Conservation (phyloP, 2,113 vertebrate species). For the Eolophus roseicapilla region DNA sequence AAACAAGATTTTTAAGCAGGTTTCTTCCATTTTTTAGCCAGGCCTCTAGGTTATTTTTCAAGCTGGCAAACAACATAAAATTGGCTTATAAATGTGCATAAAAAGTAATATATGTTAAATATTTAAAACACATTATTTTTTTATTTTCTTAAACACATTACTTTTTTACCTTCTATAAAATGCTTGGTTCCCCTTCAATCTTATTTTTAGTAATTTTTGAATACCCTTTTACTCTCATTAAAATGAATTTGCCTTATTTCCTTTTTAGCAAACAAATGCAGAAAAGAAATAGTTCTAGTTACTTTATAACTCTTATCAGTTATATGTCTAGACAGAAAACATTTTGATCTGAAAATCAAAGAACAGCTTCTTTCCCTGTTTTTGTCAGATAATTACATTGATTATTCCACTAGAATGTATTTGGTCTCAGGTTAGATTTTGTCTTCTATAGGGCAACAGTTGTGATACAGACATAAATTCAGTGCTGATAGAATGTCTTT, state of each 20-base stretch:
- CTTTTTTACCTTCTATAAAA: not conserved
- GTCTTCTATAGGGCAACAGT: not conserved
- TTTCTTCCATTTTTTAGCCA: not conserved
- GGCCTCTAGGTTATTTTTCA: not conserved
- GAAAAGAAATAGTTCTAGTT: not conserved
- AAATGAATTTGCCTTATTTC: not conserved
- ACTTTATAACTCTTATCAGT: not conserved
- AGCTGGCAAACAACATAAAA: not conserved
- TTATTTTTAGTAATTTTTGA: not conserved
- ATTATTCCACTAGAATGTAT: not conserved
- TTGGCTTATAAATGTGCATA: not conserved
- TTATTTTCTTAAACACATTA: not conserved
- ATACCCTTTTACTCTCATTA: not conserved
- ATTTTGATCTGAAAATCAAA: not conserved
- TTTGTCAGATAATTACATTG: not conserved
- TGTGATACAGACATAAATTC: not conserved
- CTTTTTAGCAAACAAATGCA: not conserved
- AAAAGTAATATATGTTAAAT: not conserved
- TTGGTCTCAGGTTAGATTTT: not conserved
- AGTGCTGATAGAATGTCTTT: not conserved
- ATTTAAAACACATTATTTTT: not conserved
- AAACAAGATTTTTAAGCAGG: not conserved
- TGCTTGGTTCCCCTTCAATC: not conserved
- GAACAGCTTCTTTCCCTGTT: not conserved
- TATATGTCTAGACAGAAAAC: not conserved